Base-by-base conservation (phyloP, 2,888 invertebrate genomes). In the Cosmia trapezina region DNA sequence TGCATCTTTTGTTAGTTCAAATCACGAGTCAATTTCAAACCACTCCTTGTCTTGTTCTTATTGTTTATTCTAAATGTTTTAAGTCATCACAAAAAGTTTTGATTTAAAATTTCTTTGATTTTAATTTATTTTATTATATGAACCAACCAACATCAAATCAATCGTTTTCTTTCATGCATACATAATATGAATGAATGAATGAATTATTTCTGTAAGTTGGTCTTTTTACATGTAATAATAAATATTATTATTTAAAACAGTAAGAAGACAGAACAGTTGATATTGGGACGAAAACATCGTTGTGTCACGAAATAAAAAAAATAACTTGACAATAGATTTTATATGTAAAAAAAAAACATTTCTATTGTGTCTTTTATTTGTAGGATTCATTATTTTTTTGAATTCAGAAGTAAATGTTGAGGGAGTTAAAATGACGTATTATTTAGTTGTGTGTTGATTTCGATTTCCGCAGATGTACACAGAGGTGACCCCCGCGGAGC, bases 391-490 rank as follows among this genome's bases (percentile, higher is more conserved):
- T 14, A 49, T 41, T 6, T 33, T 9, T 57, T 56, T 43, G 4
- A 8, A 51, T 54, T 75, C n/a, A 11, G 0, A 47, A 28, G 33
- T 41, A 43, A 33, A 37, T 33, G 37, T 60, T 54, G 62, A 41
- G 3, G 2, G 14, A 17, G 54, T 22, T 17, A 28, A 41, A 70
- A 17, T 47, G 22, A 33, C 22, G 45, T 64, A 37, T 75, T 86
- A 86, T 83, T 83, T 84, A 87, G 83, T 84, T 78, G 49, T 73
- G 62, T 56, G 66, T 70, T 71, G 68, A 28, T 79, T 68, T 87
- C 89, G 68, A 28, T 79, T 68, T 87, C 89, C 64, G 19, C 96
- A 97, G 94, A 97, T 97, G 92, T 97, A 97, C 80, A 96, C 93
- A 8, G 95, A 94, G 79, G 93, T 92, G 77, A 89, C 94, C 7